phyloP scores from a whole-genome alignment of 1,140 invertebrate species.

The Meloidogyne hapla region DNA sequence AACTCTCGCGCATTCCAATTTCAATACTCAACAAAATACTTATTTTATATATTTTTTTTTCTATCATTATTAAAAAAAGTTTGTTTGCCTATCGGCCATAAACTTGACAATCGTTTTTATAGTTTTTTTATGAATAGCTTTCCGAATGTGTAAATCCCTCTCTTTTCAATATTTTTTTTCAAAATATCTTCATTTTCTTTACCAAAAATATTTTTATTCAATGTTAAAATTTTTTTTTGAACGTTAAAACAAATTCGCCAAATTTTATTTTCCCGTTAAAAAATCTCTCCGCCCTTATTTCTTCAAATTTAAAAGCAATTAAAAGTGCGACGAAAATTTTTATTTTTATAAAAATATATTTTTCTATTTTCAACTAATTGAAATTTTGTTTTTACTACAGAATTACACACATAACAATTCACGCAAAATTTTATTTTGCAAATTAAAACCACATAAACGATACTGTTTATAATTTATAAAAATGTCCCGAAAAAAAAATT shows the following conservation, averaged over 20 bases:
- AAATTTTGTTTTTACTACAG: neutral
- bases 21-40: neutral
- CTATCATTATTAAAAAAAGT: neutral
- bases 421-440: neutral
- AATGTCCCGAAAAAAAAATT: neutral
- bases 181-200: neutral
- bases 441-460: neutral
- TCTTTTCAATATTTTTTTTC: neutral
- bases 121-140: neutral
- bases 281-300: neutral
- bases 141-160: neutral
- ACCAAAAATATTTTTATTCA: neutral
- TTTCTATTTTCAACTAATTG: neutral
- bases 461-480: neutral
- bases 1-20: neutral
- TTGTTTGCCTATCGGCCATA: slow-evolving; percentile 5
- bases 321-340: neutral
- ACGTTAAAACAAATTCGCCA: slow-evolving; percentile 5
- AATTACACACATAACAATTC: slow-evolving; percentile 3
- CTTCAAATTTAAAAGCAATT: neutral
- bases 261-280: neutral
- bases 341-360: neutral
- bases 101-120: slow-evolving; percentile 1
- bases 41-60: neutral
- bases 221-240: neutral